These are phyloP conservation scores for Trichomycterus rosablanca DNA, from an alignment of 2,113 vertebrate genomes.

Conservation along the genomic window DNA sequence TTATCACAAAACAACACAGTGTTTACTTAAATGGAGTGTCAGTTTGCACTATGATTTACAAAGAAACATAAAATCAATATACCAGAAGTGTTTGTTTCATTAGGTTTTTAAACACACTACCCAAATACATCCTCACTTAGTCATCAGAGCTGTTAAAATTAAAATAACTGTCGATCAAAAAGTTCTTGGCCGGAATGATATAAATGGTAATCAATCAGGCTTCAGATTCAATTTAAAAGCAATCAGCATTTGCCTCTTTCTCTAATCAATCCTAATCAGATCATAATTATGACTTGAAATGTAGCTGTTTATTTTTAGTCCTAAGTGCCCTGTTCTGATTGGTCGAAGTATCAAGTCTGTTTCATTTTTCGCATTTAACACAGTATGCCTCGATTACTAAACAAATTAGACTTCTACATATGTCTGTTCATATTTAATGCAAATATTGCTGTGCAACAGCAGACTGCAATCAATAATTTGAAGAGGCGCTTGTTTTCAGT, in stretches of 20 bases:
- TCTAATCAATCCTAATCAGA: constrained; percentile 66
- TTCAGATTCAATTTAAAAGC: constrained; percentile 68
- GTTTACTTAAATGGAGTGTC: not conserved
- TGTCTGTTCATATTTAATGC: too few species aligned
- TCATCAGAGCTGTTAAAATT: constrained; percentile 49
- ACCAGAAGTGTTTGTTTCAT: too few species aligned
- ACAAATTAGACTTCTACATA: too few species aligned
- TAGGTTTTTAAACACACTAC: too few species aligned
- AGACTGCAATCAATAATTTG: constrained; percentile 78
- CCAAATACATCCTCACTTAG: constrained; percentile 50
- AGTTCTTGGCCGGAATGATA: constrained; percentile 51
- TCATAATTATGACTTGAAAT: constrained; percentile 65
- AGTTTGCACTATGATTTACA: not conserved
- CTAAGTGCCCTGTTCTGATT: constrained; percentile 26
- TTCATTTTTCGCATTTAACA: too few species aligned
- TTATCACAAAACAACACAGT: not conserved
- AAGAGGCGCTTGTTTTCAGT: constrained; percentile 62
- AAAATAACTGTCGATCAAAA: constrained; percentile 58
- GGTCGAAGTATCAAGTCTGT: too few species aligned
- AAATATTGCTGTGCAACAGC: constrained; percentile 55
- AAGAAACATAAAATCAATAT: constrained; percentile 30
- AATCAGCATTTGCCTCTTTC: constrained; percentile 63
- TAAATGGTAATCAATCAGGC: constrained; percentile 63
- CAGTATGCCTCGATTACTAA: too few species aligned
- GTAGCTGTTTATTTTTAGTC: constrained; percentile 49